These are phyloP conservation scores for Euura saliciscinereae DNA, from an alignment of 1,140 invertebrate genomes.

Conservation along the genomic window DNA sequence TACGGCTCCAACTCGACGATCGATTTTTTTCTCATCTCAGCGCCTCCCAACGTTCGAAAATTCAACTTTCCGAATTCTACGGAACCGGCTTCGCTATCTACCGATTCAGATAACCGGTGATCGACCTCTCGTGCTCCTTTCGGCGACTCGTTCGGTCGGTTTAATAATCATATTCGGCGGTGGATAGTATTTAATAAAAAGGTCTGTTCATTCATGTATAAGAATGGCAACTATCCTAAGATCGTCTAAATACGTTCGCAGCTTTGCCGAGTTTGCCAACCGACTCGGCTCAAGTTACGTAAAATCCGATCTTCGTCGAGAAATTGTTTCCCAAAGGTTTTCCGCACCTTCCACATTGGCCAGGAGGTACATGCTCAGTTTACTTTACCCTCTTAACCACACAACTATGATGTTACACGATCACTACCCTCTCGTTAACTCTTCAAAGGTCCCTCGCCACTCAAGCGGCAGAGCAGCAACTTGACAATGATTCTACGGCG, in stretches of 20 bases:
- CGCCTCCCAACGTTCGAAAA: too few species aligned
- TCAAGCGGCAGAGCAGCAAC: not conserved
- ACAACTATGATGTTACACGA: not conserved
- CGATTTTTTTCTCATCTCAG: too few species aligned
- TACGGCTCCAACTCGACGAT: too few species aligned
- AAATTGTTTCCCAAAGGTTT: not conserved
- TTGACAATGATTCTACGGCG: not conserved
- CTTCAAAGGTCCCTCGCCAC: not conserved
- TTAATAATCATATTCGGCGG: not conserved
- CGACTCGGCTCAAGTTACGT: not conserved
- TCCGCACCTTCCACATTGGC: not conserved
- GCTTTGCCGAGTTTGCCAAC: constrained; percentile 1
- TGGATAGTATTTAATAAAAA: not conserved
- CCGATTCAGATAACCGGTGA: not conserved
- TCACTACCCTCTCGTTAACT: not conserved
- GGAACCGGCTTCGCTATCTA: not conserved
- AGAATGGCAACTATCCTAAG: constrained; percentile 23
- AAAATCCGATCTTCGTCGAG: not conserved
- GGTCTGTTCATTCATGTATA: not conserved
- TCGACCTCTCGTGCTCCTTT: constrained; percentile 12
- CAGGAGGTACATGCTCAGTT: not conserved
- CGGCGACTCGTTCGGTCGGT: constrained; percentile 11
- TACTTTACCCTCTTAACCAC: not conserved
- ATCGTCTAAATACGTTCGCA: constrained; percentile 20
- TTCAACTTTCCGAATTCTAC: not conserved